Evolutionary conservation across 2,888 invertebrate species (phyloP).

Genomic region (Brachyptera putata): DNA sequence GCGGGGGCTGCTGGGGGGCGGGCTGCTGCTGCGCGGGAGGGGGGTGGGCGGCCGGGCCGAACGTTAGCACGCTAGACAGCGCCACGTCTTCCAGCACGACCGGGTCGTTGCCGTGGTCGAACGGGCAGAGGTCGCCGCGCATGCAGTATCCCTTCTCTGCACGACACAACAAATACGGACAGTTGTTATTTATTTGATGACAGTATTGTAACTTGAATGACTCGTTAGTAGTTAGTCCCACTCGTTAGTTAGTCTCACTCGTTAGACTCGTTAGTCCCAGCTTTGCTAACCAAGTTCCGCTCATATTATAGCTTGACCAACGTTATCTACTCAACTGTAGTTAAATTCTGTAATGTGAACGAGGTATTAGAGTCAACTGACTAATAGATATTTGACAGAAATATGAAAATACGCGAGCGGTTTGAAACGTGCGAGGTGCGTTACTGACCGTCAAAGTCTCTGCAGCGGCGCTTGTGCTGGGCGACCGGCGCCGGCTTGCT

Average conservation of each 20-base stretch:
- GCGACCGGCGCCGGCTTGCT: slow-evolving; percentile 13
- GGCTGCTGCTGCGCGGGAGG: background rate
- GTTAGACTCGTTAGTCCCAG: too few species aligned
- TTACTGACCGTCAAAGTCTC: slow-evolving; percentile 83
- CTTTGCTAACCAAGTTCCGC: too few species aligned
- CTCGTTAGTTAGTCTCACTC: too few species aligned
- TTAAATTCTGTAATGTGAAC: too few species aligned
- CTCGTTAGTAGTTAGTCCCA: too few species aligned
- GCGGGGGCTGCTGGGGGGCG: slow-evolving; percentile 33
- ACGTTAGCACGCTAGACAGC: slow-evolving; percentile 50
- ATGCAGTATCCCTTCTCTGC: slow-evolving; percentile 92
- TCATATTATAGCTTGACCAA: too few species aligned
- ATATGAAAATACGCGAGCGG: too few species aligned
- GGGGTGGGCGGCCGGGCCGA: slow-evolving; percentile 37
- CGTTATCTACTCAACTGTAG: too few species aligned
- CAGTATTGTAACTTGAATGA: too few species aligned
- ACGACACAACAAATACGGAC: slow-evolving; percentile 33
- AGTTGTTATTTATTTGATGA: background rate
- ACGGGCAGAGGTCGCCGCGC: slow-evolving; percentile 93
- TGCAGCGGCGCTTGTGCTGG: slow-evolving; percentile 61
- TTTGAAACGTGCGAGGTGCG: too few species aligned
- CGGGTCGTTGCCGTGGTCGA: slow-evolving; percentile 95
- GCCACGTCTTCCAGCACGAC: slow-evolving; percentile 88
- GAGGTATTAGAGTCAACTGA: too few species aligned
- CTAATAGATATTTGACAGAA: too few species aligned